These are phyloP conservation scores for Lepas anatifera DNA, from an alignment of 2,888 invertebrate species.

Conservation along the genomic window DNA sequence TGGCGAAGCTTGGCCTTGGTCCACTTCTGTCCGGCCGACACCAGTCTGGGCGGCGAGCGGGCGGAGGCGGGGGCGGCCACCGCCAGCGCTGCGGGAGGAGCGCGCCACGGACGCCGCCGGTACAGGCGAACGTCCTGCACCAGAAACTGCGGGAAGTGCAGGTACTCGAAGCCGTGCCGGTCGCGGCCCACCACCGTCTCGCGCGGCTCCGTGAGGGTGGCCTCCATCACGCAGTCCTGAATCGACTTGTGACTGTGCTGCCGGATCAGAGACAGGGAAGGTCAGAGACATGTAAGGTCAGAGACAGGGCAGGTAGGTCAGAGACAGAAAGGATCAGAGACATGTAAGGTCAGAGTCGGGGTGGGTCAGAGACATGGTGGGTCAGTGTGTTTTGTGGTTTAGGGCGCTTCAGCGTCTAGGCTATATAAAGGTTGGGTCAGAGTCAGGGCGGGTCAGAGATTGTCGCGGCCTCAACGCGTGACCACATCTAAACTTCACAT, in stretches of 20 bases:
- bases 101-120: conserved; percentile 29
- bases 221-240: conserved; percentile 40
- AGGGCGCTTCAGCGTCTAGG: too few species aligned
- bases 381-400: too few species aligned
- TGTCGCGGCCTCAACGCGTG: too few species aligned
- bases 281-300: neutral
- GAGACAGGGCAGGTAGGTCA: neutral
- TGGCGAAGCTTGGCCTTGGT: conserved; percentile 4
- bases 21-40: neutral
- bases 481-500: too few species aligned
- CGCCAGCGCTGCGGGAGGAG: neutral
- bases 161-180: conserved; percentile 39
- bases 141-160: conserved; percentile 44
- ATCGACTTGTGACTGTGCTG: conserved; percentile 43
- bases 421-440: too few species aligned
- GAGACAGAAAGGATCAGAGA: neutral
- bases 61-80: neutral
- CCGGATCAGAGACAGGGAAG: too few species aligned
- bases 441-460: too few species aligned
- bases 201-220: conserved; percentile 36
- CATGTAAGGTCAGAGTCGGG: neutral
- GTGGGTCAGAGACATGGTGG: too few species aligned
- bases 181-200: conserved; percentile 41
- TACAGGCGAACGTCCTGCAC: conserved; percentile 42
- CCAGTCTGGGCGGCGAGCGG: neutral